These are phyloP conservation scores for Yponomeuta sedellus DNA, from an alignment of 2,888 invertebrate genomes.

Conservation along the genomic window DNA sequence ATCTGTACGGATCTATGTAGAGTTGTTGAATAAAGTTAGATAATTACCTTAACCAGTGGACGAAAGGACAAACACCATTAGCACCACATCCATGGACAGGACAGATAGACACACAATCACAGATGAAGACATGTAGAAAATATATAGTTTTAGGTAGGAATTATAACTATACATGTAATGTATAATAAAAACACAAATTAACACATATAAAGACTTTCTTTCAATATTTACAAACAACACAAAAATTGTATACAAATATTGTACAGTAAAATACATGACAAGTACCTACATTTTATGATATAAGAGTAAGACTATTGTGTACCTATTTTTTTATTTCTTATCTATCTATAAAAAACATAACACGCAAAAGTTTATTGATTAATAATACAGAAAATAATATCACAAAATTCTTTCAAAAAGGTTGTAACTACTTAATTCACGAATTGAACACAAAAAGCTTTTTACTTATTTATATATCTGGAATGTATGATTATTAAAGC, in stretches of 20 bases:
- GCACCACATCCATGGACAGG: not conserved
- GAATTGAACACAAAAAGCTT: slow-evolving; percentile 16
- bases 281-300: not conserved
- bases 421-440: no score
- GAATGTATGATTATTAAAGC: not conserved
- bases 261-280: not conserved
- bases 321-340: not conserved
- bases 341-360: not conserved
- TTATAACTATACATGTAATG: slow-evolving; percentile 25
- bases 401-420: no score
- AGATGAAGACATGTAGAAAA: not conserved
- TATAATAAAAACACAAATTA: slow-evolving; percentile 51
- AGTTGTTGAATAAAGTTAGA: not conserved
- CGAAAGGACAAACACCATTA: slow-evolving; percentile 1
- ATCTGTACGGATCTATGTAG: not conserved
- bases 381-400: not conserved
- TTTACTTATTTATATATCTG: not conserved
- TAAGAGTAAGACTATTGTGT: not conserved
- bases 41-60: slow-evolving; percentile 9
- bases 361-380: not conserved
- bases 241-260: not conserved
- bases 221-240: slow-evolving; percentile 59
- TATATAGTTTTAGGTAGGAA: not conserved
- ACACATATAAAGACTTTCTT: slow-evolving; percentile 57
- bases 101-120: not conserved